These are phyloP conservation scores for Spisula subtruncata DNA, from an alignment of 2,888 invertebrate genomes.

Conservation along the genomic window DNA sequence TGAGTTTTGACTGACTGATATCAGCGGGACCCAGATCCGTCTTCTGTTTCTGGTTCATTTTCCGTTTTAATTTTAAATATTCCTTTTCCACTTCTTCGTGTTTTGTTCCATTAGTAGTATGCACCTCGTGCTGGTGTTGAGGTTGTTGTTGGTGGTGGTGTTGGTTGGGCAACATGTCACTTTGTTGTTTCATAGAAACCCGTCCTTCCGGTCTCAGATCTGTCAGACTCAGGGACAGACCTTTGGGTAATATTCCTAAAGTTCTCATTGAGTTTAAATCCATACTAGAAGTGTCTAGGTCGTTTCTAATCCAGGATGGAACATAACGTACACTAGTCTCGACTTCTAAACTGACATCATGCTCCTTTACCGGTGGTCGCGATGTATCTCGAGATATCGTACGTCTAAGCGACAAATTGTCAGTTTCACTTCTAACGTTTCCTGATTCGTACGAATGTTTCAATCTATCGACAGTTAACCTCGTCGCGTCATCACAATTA, in stretches of 20 bases:
- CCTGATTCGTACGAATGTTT: neutral
- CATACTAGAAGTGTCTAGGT: neutral
- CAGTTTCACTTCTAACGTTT: neutral
- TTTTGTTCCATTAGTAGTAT: neutral
- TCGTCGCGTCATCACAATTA: neutral
- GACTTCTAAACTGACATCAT: neutral
- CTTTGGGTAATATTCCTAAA: slow-evolving; percentile 13
- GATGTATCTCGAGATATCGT: neutral
- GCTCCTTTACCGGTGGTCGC: neutral
- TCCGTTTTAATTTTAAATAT: slow-evolving; percentile 55
- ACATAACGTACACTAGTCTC: neutral
- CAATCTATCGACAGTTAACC: neutral
- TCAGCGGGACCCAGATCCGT: neutral
- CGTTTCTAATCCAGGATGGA: slow-evolving; percentile 37
- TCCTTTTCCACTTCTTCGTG: slow-evolving; percentile 61
- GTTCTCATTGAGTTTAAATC: neutral
- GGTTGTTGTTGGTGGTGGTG: neutral
- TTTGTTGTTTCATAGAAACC: neutral
- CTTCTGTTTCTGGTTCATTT: slow-evolving; percentile 25
- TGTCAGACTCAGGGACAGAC: slow-evolving; percentile 36
- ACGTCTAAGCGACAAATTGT: neutral
- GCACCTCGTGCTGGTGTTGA: neutral
- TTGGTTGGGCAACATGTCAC: neutral
- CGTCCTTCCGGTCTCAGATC: slow-evolving; percentile 23
- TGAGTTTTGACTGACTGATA: neutral